These are phyloP conservation scores for Pelodiscus sinensis DNA, from an alignment of 2,113 vertebrate species.

Conservation along the genomic window DNA sequence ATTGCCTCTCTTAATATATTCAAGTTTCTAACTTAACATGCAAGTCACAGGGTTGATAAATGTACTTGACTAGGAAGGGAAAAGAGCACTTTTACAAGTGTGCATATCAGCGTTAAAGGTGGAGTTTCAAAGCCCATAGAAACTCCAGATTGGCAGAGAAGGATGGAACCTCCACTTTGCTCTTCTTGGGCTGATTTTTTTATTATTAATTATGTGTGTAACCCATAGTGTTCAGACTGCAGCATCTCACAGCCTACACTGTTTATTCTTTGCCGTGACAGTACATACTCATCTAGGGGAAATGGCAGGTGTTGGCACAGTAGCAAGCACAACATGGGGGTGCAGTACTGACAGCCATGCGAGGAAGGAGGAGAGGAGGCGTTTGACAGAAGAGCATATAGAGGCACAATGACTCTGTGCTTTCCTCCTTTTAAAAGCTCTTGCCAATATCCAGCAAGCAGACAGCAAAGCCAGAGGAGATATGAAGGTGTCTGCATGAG, in stretches of 20 bases:
- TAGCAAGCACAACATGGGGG: background rate
- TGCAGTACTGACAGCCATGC: background rate
- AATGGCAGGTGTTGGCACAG: background rate
- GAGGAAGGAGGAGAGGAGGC: background rate
- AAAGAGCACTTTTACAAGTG: slow-evolving; percentile 38
- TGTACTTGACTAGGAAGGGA: slow-evolving; percentile 23
- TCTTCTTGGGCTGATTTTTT: slow-evolving; percentile 5
- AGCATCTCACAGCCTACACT: background rate
- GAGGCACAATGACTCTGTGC: background rate
- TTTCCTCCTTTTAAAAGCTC: background rate
- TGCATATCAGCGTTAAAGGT: background rate
- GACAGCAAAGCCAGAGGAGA: background rate
- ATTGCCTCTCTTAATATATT: slow-evolving; percentile 23
- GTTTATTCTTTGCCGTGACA: background rate
- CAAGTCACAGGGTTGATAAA: slow-evolving; percentile 12
- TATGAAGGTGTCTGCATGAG: background rate
- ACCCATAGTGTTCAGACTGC: background rate
- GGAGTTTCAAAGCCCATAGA: slow-evolving; percentile 28
- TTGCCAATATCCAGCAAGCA: background rate
- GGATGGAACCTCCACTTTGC: slow-evolving; percentile 32
- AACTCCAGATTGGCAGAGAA: slow-evolving; percentile 24
- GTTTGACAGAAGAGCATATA: background rate
- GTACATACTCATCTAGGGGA: background rate
- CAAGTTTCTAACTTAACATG: slow-evolving; percentile 11
- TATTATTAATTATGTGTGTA: background rate